Conservation (phyloP, 37 sponge, comb jelly and placozoan genomes). For the Amphimedon queenslandica region DNA sequence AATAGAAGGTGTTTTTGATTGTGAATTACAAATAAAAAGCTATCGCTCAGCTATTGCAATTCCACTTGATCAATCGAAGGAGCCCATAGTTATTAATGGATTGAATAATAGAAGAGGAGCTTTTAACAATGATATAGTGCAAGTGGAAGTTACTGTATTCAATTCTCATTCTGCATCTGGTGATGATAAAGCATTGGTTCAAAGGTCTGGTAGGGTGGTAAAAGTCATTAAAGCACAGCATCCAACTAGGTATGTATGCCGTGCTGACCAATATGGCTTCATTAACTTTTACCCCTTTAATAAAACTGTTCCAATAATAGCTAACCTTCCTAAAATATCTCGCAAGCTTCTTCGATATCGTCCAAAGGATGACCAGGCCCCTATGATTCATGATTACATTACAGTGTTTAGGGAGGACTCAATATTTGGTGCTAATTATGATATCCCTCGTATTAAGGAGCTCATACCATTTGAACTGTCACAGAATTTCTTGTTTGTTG, state of each 20-base stretch:
- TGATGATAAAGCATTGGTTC: too few species aligned
- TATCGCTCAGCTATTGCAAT: conserved; percentile 31
- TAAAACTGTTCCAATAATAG: conserved; percentile 30
- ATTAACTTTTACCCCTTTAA: conserved; percentile 51
- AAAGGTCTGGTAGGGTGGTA: conserved; percentile 42
- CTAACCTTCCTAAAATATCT: conserved; percentile 56
- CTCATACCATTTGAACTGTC: conserved; percentile 50
- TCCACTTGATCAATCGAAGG: conserved; percentile 38
- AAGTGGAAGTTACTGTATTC: conserved; percentile 30
- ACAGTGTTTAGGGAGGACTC: conserved; percentile 33
- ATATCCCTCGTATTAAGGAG: conserved; percentile 41
- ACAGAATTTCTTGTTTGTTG: conserved; percentile 43
- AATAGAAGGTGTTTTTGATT: not conserved
- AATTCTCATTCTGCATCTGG: conserved; percentile 10
- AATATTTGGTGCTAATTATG: not conserved
- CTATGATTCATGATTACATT: conserved; percentile 4
- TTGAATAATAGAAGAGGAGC: conserved; percentile 52
- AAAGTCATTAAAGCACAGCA: conserved; percentile 14
- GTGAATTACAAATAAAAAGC: not conserved
- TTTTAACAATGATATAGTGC: conserved; percentile 49
- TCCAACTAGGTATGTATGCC: conserved; percentile 32
- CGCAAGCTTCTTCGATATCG: not conserved
- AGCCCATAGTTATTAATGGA: conserved; percentile 28
- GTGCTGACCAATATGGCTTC: conserved; percentile 31
- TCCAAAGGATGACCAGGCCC: not conserved